These are phyloP conservation scores for Macroglossus sobrinus DNA, from an alignment of 2,113 vertebrate genomes.

Conservation along the genomic window DNA sequence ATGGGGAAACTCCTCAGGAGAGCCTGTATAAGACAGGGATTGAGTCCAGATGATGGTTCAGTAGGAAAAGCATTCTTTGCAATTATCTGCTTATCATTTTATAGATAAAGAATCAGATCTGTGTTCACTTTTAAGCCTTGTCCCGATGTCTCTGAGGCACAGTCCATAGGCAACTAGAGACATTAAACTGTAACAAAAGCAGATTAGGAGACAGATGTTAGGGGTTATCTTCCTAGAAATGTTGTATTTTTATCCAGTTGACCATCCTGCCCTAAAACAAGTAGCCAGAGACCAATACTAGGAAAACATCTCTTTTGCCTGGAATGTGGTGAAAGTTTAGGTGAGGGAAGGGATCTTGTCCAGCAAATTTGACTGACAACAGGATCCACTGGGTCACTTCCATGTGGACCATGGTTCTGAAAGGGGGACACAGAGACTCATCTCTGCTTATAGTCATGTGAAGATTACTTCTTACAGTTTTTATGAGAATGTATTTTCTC, in stretches of 20 bases:
- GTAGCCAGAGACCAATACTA: neutral
- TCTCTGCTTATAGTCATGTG: neutral
- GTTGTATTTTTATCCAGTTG: neutral
- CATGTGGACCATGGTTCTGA: neutral
- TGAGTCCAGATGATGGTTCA: neutral
- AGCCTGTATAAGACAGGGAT: neutral
- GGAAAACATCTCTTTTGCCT: neutral
- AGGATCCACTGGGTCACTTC: neutral
- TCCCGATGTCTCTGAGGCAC: neutral
- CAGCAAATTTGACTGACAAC: neutral
- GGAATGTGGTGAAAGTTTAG: neutral
- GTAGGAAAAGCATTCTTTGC: slow-evolving; percentile 24
- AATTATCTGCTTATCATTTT: neutral
- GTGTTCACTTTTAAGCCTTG: neutral
- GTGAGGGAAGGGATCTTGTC: neutral
- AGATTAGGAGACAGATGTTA: neutral
- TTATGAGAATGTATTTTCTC: neutral
- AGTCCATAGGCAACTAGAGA: neutral
- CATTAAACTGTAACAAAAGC: neutral
- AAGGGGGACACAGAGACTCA: neutral
- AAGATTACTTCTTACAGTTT: neutral
- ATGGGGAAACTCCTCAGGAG: neutral
- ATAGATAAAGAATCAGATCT: neutral
- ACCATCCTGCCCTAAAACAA: neutral
- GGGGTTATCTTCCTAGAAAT: neutral